Evolutionary conservation across 2,113 vertebrate species (phyloP).

Genomic region (Dipodomys merriami): DNA sequence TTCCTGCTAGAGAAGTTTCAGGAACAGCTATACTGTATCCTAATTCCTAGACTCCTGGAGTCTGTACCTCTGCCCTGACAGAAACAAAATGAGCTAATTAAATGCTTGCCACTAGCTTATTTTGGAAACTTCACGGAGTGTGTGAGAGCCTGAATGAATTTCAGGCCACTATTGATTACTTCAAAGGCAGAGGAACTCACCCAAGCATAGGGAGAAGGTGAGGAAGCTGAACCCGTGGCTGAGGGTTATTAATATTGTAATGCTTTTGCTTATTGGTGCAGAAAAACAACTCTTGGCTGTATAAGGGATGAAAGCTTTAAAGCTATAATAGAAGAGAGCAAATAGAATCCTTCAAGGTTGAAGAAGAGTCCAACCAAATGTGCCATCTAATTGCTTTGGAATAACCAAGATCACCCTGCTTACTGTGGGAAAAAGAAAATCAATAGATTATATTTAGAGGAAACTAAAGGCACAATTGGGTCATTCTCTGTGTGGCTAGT

Average conservation of each 20-base stretch:
- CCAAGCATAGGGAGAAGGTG: constrained; percentile 66
- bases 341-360: constrained; percentile 81
- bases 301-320: constrained; percentile 74
- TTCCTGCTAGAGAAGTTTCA: constrained; percentile 46
- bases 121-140: constrained; percentile 77
- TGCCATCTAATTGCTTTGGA: constrained; percentile 79
- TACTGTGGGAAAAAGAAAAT: constrained; percentile 79
- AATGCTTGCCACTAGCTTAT: constrained; percentile 75
- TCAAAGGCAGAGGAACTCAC: constrained; percentile 69
- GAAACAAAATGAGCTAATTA: constrained; percentile 80
- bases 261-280: constrained; percentile 70
- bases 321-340: constrained; percentile 74
- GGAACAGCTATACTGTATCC: constrained; percentile 39
- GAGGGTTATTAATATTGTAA: constrained; percentile 77
- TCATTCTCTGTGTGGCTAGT: constrained; percentile 63
- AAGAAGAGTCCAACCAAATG: constrained; percentile 82
- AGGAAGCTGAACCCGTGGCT: constrained; percentile 69
- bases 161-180: constrained; percentile 72
- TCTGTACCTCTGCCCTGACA: constrained; percentile 52
- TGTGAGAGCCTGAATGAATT: constrained; percentile 74
- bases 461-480: constrained; percentile 60
- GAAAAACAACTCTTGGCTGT: constrained; percentile 75
- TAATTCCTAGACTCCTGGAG: constrained; percentile 36
- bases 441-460: constrained; percentile 73
- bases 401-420: constrained; percentile 80